Evolutionary conservation across 2,797 vertebrate species (phyloP).

Genomic region (Podarcis siculus): DNA sequence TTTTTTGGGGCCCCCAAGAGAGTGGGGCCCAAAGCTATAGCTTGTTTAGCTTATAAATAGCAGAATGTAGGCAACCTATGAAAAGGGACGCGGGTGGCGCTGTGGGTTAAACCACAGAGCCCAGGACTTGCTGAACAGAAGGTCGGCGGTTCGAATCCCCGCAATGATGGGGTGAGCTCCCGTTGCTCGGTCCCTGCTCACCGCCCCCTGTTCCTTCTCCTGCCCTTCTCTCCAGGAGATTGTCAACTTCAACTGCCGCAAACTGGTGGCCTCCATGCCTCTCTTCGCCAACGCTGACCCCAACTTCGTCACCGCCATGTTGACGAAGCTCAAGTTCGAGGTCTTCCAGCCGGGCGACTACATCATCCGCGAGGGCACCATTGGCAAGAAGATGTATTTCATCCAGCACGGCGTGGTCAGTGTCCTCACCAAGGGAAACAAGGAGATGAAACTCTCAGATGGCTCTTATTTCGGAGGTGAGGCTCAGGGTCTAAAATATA

Average conservation of each 20-base stretch:
- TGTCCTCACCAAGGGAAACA: slow-evolving; percentile 90
- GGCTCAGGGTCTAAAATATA: neutral
- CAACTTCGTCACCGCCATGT: slow-evolving; percentile 94
- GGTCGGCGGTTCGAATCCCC: too few species aligned
- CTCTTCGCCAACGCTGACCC: slow-evolving; percentile 94
- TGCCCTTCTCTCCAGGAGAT: slow-evolving; percentile 82
- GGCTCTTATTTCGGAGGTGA: slow-evolving; percentile 94
- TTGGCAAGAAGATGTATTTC: slow-evolving; percentile 98
- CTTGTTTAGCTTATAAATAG: too few species aligned
- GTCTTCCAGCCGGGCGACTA: slow-evolving; percentile 93
- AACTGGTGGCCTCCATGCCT: slow-evolving; percentile 94
- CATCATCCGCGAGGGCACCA: slow-evolving; percentile 91
- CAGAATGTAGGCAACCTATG: too few species aligned
- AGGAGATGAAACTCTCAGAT: slow-evolving; percentile 91
- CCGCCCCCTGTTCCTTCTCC: too few species aligned
- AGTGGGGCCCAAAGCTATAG: too few species aligned
- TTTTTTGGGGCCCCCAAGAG: neutral
- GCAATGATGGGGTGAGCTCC: too few species aligned
- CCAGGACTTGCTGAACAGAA: too few species aligned
- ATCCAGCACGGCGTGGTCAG: slow-evolving; percentile 93
- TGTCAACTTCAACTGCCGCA: slow-evolving; percentile 94
- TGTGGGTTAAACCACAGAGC: too few species aligned
- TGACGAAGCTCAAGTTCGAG: slow-evolving; percentile 94
- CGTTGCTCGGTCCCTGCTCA: too few species aligned
- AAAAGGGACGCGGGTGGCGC: too few species aligned